Evolutionary conservation across 2,888 invertebrate genomes (phyloP).

Genomic region (Brenthis hecate): DNA sequence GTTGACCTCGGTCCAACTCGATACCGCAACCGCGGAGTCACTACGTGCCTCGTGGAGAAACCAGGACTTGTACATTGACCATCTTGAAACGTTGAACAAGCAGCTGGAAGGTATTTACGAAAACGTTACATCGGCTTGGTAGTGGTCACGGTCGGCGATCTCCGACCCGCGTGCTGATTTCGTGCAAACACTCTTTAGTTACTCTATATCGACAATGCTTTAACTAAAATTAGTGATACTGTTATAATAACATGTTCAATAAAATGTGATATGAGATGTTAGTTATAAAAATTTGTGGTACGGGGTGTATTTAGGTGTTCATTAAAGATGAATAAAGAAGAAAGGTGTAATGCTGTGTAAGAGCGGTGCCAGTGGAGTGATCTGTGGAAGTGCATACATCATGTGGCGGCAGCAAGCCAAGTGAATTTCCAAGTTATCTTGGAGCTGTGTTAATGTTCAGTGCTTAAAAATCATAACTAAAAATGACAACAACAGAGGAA

Average conservation of each 20-base stretch:
- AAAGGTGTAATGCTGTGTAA: constrained; percentile 62
- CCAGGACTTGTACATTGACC: constrained; percentile 89
- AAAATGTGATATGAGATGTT: constrained; percentile 60
- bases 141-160: constrained; percentile 70
- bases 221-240: constrained; percentile 80
- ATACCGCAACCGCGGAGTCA: constrained; percentile 84
- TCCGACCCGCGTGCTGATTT: constrained; percentile 58
- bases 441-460: constrained; percentile 62
- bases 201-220: constrained; percentile 80
- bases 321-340: constrained; percentile 59
- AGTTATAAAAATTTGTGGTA: constrained; percentile 65
- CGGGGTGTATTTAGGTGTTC: constrained; percentile 75
- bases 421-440: constrained; percentile 54
- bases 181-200: constrained; percentile 66
- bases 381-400: constrained; percentile 60
- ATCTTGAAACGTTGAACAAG: constrained; percentile 88
- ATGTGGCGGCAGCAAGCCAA: constrained; percentile 43
- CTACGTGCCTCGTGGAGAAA: constrained; percentile 87
- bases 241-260: constrained; percentile 56
- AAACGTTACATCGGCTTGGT: constrained; percentile 74
- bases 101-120: constrained; percentile 90
- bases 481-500: constrained; percentile 41
- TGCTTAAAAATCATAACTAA: constrained; percentile 46
- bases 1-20: constrained; percentile 85
- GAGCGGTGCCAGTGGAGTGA: constrained; percentile 68